Evolutionary conservation across 2,888 invertebrate species (phyloP).

Genomic region (Therioaphis trifolii): DNA sequence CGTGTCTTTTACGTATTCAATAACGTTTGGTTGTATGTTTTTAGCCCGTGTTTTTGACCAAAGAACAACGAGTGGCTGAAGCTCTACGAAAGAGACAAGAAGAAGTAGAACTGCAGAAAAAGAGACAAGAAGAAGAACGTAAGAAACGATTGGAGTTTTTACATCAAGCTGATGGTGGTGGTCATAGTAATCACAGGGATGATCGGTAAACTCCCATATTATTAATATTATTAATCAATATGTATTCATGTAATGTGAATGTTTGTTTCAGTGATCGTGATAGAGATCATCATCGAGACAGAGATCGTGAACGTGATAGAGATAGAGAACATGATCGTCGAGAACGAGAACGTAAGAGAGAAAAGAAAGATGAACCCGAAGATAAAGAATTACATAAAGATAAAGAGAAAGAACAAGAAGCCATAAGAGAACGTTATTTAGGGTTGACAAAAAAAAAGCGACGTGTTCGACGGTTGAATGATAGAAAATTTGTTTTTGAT

Average conservation of each 20-base stretch:
- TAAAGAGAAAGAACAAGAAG: slow-evolving; percentile 92
- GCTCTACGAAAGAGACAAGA: slow-evolving; percentile 90
- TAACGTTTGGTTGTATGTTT: slow-evolving; percentile 64
- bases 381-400: slow-evolving; percentile 81
- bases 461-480: slow-evolving; percentile 91
- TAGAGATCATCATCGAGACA: slow-evolving; percentile 49
- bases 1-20: not conserved
- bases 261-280: slow-evolving; percentile 46
- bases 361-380: slow-evolving; percentile 68
- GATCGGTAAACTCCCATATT: slow-evolving; percentile 6
- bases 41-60: slow-evolving; percentile 92
- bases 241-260: no score
- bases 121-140: slow-evolving; percentile 77
- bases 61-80: slow-evolving; percentile 91
- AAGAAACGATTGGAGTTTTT: slow-evolving; percentile 74
- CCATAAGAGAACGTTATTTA: slow-evolving; percentile 94
- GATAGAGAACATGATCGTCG: slow-evolving; percentile 64
- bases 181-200: slow-evolving; percentile 36
- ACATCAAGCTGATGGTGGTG: slow-evolving; percentile 64
- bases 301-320: slow-evolving; percentile 63
- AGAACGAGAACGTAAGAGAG: slow-evolving; percentile 70
- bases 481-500: slow-evolving; percentile 99
- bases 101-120: slow-evolving; percentile 85
- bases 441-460: slow-evolving; percentile 94
- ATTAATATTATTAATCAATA: no score